Base-by-base conservation (phyloP, 2,888 invertebrate genomes). In the Lysandra coridon region DNA sequence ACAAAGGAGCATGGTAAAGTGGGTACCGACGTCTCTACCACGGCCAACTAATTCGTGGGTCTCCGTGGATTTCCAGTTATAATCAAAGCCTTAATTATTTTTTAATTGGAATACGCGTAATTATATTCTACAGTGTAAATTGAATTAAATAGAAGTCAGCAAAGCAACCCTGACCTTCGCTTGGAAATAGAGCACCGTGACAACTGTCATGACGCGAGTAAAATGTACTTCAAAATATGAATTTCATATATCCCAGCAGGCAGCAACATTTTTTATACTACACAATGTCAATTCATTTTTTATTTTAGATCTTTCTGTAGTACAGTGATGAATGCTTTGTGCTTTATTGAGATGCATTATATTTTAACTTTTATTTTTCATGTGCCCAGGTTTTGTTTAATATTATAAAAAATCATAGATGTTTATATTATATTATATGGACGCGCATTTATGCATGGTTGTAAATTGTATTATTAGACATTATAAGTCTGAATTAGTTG, bases 181-280 rank as follows among this genome's bases (percentile, higher is more conserved):
- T 33, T 69, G 69, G 69, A 69, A 69, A 4, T 69, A 37, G 69
- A 69, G 69, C 69, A 17, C 33, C 33, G 69, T 69, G 69, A 69
- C 33, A 64, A 10, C 69, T 69, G 69, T 37, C 69, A 69, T 37
- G 33, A 33, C 33, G 69, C 69, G 33, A 37, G 69, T 69, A 69
- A 69, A 69, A 37, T 14, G 69, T 69, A 37, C 69, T 69, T 37
- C 33, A 69, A 69, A 69, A 69, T 69, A 37, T 69, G 69, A 69
- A 37, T 69, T 69, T 69, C 33, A 69, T 33, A 69, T 30, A 69
- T 30, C 69, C 69, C 69, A 69, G 33, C 69, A 37, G 17, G 17
- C 69, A 69, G 33, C 69, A 37, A 37, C 37, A 69, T 69, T 69
- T 69, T 69, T 69, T 69, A 69, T 69, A 69, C 33, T 6, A 33